A percentile compares a stretch with the other conserved stretches of the same genome.
Conservation (phyloP, 2,888 invertebrate species). For the Lepidochitona cinerea region DNA sequence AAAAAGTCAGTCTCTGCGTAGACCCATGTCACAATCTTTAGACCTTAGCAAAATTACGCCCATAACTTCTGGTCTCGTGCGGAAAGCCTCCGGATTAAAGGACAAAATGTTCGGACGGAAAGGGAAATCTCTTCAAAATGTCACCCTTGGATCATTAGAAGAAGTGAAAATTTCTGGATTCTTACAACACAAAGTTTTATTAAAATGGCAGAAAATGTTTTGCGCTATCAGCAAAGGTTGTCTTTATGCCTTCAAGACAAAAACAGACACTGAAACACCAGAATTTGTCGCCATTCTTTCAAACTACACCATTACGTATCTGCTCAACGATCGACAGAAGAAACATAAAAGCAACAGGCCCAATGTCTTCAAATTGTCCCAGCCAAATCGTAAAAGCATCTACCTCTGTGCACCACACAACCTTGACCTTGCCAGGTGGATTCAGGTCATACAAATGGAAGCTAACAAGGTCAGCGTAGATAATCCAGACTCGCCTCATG, state of each 20-base stretch:
- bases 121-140: conserved; percentile 22
- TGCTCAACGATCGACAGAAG: conserved; percentile 36
- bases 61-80: conserved; percentile 35
- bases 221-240: conserved; percentile 54
- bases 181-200: conserved; percentile 39
- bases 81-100: conserved; percentile 53
- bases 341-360: conserved; percentile 34
- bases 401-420: conserved; percentile 47
- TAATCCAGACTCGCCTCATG: background rate
- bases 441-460: conserved; percentile 52
- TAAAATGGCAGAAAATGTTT: conserved; percentile 53
- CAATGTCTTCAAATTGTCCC: conserved; percentile 53
- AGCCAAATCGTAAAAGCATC: conserved; percentile 45
- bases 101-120: conserved; percentile 42
- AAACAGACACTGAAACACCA: conserved; percentile 42
- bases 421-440: conserved; percentile 48
- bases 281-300: conserved; percentile 42
- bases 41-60: conserved; percentile 37
- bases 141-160: conserved; percentile 32
- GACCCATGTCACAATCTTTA: conserved; percentile 23
- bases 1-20: background rate
- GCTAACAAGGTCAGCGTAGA: conserved; percentile 41
- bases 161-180: conserved; percentile 35
- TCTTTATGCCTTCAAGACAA: conserved; percentile 53
- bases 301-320: conserved; percentile 44